A percentile compares a stretch with the other conserved stretches of the same genome.
phyloP scores from a whole-genome alignment of 2,113 vertebrate genomes.

The Theropithecus gelada region DNA sequence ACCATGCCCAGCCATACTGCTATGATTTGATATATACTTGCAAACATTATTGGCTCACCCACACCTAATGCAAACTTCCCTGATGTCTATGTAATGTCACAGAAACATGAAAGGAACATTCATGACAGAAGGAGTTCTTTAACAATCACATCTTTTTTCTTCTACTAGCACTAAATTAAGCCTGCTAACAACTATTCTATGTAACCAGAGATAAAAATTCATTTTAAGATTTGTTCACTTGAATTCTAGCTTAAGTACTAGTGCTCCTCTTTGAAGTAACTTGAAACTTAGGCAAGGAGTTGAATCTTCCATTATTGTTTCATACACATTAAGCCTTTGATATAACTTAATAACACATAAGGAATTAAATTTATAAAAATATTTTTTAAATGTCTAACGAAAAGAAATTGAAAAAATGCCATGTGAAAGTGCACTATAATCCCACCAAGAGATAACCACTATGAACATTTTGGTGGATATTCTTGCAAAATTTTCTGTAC shows the following conservation, averaged over 20 bases:
- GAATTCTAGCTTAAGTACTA: neutral
- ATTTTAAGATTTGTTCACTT: neutral
- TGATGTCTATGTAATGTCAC: neutral
- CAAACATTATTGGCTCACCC: neutral
- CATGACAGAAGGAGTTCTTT: neutral
- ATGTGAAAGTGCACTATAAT: neutral
- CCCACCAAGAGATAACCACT: neutral
- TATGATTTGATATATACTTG: neutral
- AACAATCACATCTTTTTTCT: neutral
- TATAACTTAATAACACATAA: neutral
- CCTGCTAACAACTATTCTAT: neutral
- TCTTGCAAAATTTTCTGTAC: neutral
- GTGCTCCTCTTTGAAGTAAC: neutral
- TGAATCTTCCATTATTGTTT: neutral
- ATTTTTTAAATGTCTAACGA: constrained; percentile 21
- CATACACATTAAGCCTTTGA: neutral
- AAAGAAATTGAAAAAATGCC: neutral
- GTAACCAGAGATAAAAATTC: neutral
- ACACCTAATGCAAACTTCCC: neutral
- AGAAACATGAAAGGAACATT: neutral
- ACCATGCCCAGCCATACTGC: too few species aligned
- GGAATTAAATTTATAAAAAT: neutral
- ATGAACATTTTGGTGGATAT: neutral
- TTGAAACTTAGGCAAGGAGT: neutral
- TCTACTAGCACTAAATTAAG: neutral